phyloP scores from a whole-genome alignment of 2,113 vertebrate genomes.

The Colaptes auratus region DNA sequence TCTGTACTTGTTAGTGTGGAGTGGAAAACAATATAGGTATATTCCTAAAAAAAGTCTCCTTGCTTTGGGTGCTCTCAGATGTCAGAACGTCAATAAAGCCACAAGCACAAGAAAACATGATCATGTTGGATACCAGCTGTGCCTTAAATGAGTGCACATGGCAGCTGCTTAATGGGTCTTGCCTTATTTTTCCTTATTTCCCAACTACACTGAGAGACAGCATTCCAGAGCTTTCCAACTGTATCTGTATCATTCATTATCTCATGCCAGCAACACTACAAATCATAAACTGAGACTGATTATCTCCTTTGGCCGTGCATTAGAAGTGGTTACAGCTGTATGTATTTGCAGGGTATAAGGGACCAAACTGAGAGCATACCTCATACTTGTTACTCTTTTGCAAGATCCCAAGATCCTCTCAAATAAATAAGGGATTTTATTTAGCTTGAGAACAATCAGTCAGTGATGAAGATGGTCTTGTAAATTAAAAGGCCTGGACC shows the following conservation, averaged over 20 bases:
- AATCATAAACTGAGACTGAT: not conserved
- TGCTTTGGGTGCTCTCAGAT: not conserved
- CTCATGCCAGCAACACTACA: not conserved
- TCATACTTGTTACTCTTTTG: not conserved
- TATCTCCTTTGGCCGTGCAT: not conserved
- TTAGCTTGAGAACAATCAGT: not conserved
- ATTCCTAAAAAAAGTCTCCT: not conserved
- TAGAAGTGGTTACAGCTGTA: not conserved
- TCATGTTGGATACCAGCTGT: not conserved
- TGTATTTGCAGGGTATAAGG: not conserved
- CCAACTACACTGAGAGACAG: not conserved
- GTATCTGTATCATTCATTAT: rapidly evolving
- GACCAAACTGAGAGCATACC: not conserved
- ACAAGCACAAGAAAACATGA: not conserved
- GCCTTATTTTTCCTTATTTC: not conserved
- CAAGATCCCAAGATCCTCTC: not conserved
- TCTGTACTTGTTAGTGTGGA: not conserved
- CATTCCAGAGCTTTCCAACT: not conserved
- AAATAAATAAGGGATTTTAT: not conserved
- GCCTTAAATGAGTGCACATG: not conserved
- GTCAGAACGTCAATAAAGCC: not conserved
- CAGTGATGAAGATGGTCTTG: not conserved
- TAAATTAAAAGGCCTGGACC: not conserved
- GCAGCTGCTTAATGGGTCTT: not conserved
- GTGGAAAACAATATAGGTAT: not conserved